Percentiles rank a stretch among this genome's conserved stretches.
Evolutionary conservation across 2,888 invertebrate species (phyloP).

Genomic region (Oegoconia quadripuncta): DNA sequence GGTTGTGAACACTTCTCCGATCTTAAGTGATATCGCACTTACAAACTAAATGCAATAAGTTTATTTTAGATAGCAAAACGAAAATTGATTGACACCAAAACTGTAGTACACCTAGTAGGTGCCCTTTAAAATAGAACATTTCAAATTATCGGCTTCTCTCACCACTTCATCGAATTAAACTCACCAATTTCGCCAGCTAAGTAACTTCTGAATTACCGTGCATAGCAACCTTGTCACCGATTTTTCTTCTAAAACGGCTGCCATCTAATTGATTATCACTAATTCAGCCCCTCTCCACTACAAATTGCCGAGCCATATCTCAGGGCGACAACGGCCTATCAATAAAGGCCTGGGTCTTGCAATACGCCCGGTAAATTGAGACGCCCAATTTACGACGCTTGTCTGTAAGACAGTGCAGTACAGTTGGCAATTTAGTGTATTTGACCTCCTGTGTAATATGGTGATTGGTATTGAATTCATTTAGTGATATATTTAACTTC

Average conservation of each 20-base stretch:
- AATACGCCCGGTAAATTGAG: slow-evolving; percentile 38
- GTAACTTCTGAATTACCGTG: slow-evolving; percentile 10
- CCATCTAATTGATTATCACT: slow-evolving; percentile 34
- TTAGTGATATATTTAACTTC: too few species aligned
- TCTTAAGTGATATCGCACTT: too few species aligned
- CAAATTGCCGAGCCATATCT: slow-evolving; percentile 61
- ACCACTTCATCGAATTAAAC: too few species aligned
- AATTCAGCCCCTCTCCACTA: slow-evolving; percentile 30
- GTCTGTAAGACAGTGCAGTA: slow-evolving; percentile 11
- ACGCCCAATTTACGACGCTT: slow-evolving; percentile 42
- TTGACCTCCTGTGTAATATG: too few species aligned
- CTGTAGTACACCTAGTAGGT: too few species aligned
- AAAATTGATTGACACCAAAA: too few species aligned
- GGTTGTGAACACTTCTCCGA: too few species aligned
- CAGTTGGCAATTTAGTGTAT: slow-evolving; percentile 3
- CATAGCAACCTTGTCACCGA: slow-evolving; percentile 11
- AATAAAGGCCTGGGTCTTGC: slow-evolving; percentile 42
- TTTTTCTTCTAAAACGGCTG: slow-evolving; percentile 22
- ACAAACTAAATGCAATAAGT: too few species aligned
- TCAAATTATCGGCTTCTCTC: too few species aligned
- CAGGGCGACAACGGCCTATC: slow-evolving; percentile 69
- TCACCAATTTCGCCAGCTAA: too few species aligned
- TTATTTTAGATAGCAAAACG: too few species aligned
- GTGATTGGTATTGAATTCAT: background rate
- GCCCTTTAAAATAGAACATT: too few species aligned